Conservation (phyloP, 2,888 invertebrate species). For the Cristatella mucedo region DNA sequence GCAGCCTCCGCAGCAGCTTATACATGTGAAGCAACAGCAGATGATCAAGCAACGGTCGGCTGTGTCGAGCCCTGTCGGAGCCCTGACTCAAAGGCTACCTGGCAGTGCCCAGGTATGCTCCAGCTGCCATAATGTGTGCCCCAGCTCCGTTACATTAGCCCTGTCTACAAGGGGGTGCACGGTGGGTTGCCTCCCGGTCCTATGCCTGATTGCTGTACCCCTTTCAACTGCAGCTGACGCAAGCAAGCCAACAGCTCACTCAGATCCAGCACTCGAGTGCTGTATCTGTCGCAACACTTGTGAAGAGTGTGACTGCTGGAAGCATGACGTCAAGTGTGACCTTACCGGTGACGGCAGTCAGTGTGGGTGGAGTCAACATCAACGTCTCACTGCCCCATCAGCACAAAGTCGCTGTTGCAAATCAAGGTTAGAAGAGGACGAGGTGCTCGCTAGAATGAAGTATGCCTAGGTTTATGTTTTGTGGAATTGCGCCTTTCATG, state of each 20-base stretch:
- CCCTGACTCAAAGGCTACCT: constrained; percentile 3
- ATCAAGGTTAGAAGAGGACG: too few species aligned
- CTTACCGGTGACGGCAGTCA: constrained; percentile 42
- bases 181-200: too few species aligned
- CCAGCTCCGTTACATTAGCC: too few species aligned
- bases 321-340: constrained; percentile 38
- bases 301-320: constrained; percentile 46
- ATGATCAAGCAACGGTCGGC: constrained; percentile 48
- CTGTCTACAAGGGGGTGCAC: too few species aligned
- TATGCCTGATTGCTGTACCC: too few species aligned
- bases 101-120: constrained; percentile 1
- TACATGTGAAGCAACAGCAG: constrained; percentile 14
- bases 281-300: constrained; percentile 48
- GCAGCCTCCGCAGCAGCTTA: constrained; percentile 14
- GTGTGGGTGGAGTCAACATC: constrained; percentile 36
- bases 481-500: too few species aligned
- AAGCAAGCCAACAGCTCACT: constrained; percentile 46
- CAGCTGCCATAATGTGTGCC: too few species aligned
- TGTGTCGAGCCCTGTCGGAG: constrained; percentile 13
- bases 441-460: too few species aligned
- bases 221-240: not conserved
- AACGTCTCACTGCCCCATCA: constrained; percentile 40
- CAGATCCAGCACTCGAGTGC: constrained; percentile 41
- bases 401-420: constrained; percentile 21
- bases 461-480: too few species aligned